A percentile compares a stretch with the other conserved stretches of the same genome.
phyloP scores from a whole-genome alignment of 2,113 vertebrate genomes.

The Nibea coibor region DNA sequence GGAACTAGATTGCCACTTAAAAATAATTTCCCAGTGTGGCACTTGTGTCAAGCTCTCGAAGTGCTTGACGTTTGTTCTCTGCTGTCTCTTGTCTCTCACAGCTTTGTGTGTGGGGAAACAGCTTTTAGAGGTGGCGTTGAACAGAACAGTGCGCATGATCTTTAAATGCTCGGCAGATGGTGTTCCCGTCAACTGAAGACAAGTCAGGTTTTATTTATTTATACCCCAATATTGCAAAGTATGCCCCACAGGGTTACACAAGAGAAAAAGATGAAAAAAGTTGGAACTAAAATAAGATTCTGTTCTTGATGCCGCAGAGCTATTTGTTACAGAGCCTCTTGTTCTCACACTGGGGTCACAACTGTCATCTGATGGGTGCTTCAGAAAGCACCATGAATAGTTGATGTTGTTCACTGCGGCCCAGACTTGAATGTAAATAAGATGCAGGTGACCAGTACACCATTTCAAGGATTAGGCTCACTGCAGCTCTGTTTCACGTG shows the following conservation, averaged over 20 bases:
- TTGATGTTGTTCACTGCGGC: slow-evolving; percentile 74
- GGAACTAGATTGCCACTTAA: slow-evolving; percentile 30
- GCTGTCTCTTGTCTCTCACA: slow-evolving; percentile 12
- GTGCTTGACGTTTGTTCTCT: slow-evolving; percentile 47
- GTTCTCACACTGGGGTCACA: slow-evolving; percentile 39
- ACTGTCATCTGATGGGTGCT: slow-evolving; percentile 61
- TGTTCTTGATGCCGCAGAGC: not conserved
- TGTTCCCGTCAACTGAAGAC: slow-evolving; percentile 35
- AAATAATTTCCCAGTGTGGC: slow-evolving; percentile 47
- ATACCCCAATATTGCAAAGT: slow-evolving; percentile 5
- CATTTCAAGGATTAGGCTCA: slow-evolving; percentile 66
- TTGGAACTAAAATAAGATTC: slow-evolving; percentile 26
- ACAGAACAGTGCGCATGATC: slow-evolving; percentile 14
- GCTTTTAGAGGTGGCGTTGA: slow-evolving; percentile 18
- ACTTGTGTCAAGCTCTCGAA: slow-evolving; percentile 40
- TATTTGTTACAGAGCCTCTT: slow-evolving; percentile 39
- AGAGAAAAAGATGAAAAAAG: slow-evolving; percentile 1
- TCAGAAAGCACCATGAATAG: slow-evolving; percentile 75
- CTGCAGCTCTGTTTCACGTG: slow-evolving; percentile 51
- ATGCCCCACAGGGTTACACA: slow-evolving; percentile 5
- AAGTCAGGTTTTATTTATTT: slow-evolving; percentile 48
- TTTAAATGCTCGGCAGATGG: slow-evolving; percentile 49
- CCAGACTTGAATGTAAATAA: slow-evolving; percentile 74
- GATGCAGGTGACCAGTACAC: slow-evolving; percentile 62
- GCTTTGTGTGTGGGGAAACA: slow-evolving; percentile 19